A percentile compares a stretch with the other conserved stretches of the same genome.
Evolutionary conservation across 2,888 invertebrate genomes (phyloP).

Genomic region (Ypsolopha scabrella): DNA sequence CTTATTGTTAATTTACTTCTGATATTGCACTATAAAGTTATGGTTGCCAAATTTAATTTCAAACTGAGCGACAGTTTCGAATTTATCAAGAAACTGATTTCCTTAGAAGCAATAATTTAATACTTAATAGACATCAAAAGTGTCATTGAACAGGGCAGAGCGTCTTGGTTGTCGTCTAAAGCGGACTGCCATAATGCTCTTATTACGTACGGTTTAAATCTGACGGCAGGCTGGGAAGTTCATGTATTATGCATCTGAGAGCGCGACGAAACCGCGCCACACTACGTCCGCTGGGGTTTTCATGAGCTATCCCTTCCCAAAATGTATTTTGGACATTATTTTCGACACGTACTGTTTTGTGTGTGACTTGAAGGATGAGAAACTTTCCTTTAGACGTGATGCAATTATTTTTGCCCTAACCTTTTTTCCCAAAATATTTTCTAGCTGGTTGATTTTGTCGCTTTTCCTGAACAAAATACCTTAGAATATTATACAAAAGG

Average conservation of each 20-base stretch:
- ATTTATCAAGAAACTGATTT: too few relatives aligned
- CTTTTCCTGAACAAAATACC: constrained; percentile 11
- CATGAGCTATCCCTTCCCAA: constrained; percentile 34
- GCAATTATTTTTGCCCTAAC: background rate
- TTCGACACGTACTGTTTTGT: constrained; percentile 2
- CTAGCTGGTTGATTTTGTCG: background rate
- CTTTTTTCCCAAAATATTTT: too few relatives aligned
- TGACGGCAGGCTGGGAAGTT: constrained; percentile 42
- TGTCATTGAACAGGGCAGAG: constrained; percentile 18
- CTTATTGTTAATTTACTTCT: too few relatives aligned
- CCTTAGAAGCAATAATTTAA: background rate
- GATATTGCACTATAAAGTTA: too few relatives aligned
- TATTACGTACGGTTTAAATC: constrained; percentile 68
- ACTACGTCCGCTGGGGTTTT: constrained; percentile 49
- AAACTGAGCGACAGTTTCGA: too few relatives aligned
- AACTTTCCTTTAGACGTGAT: background rate
- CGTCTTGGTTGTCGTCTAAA: constrained; percentile 31
- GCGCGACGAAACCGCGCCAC: constrained; percentile 61
- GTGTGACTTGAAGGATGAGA: constrained; percentile 4
- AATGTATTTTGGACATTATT: constrained; percentile 4
- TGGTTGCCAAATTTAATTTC: too few relatives aligned
- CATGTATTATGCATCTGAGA: constrained; percentile 68
- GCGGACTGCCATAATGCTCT: constrained; percentile 51
- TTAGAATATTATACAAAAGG: constrained; percentile 15
- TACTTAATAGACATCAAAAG: constrained; percentile 24